Base-by-base conservation (phyloP, 2,113 vertebrate species). In the Numenius arquata region DNA sequence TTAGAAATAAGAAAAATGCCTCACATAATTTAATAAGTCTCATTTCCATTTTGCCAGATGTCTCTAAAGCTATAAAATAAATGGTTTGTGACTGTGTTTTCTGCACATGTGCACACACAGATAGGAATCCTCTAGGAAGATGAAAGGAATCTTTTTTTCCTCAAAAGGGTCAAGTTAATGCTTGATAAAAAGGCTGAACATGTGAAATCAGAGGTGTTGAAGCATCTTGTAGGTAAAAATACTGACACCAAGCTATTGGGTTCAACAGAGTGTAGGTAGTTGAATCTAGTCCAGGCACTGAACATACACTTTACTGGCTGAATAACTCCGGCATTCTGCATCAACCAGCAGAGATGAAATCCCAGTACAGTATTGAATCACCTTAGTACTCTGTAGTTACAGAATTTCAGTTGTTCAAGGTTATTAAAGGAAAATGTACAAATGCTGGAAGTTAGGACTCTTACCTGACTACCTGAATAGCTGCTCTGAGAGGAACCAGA, bases 381-480 rank as follows among this genome's bases (percentile, higher is more conserved):
- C 4, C 17, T 77, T 22, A 66, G 4, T 41, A 26, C 6, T 45
- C 55, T 50, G 7, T 26, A 62, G 15, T n/a, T 84, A 29, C 8
- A 72, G 30, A 67, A 48, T 56, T 93, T 59, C 17, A 59, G 40
- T 48, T 20, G 8, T 77, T 78, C 52, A 59, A 20, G 13, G 30
- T 78, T 56, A 63, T 19, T 75, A 25, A 62, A 73, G 27, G 25
- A 50, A 80, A 70, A 86, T 0, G 4, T 38, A 45, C 7, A 63
- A 88, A 38, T 41, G 18, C 15, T 70, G 58, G 50, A 83, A 68
- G 40, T 43, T 48, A 52, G 40, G 14, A 40, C 18, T 68, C 73
- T 41, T 92, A 97, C 96, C 89, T 95, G 68, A 53, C 65, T 38
- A 23, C 90, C 12, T 34, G 88, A 94, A 73, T 94, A 95, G 43